Percentiles rank a stretch among this genome's conserved stretches.
Conservation (phyloP, 2,797 vertebrate genomes). For the Cynopterus sphinx region DNA sequence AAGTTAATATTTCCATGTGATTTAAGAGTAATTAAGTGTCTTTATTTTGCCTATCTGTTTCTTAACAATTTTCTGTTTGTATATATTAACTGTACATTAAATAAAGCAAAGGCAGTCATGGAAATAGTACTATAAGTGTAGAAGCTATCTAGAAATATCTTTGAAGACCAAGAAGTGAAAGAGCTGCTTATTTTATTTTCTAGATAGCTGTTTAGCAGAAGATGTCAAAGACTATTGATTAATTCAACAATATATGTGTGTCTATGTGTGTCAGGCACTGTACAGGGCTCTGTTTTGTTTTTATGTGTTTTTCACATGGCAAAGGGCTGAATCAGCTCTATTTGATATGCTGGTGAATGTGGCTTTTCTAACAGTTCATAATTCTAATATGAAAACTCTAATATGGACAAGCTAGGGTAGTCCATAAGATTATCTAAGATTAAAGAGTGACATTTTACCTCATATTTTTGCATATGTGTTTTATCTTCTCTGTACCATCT, state of each 20-base stretch:
- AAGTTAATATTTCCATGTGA: not conserved
- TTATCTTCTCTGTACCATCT: not conserved
- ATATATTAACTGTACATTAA: not conserved
- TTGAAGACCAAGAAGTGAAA: not conserved
- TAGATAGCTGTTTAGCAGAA: not conserved
- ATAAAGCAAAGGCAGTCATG: not conserved
- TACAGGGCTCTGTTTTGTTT: not conserved
- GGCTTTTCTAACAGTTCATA: not conserved
- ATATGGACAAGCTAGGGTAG: no score
- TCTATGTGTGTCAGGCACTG: not conserved
- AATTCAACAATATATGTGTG: not conserved
- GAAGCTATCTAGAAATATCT: not conserved
- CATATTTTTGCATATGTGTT: not conserved
- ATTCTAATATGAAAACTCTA: not conserved
- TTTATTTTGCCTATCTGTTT: not conserved
- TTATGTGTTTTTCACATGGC: not conserved
- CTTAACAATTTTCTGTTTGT: not conserved
- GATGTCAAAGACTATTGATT: not conserved
- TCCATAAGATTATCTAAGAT: not conserved
- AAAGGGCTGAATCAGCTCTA: not conserved
- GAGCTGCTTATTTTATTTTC: not conserved
- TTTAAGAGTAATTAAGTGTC: not conserved
- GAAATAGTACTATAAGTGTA: not conserved
- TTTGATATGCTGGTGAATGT: not conserved
- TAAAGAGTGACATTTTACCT: not conserved